Percentiles rank a stretch among this genome's conserved stretches.
These are phyloP conservation scores for Hippocampus comes DNA, from an alignment of 2,113 vertebrate genomes.

Conservation along the genomic window DNA sequence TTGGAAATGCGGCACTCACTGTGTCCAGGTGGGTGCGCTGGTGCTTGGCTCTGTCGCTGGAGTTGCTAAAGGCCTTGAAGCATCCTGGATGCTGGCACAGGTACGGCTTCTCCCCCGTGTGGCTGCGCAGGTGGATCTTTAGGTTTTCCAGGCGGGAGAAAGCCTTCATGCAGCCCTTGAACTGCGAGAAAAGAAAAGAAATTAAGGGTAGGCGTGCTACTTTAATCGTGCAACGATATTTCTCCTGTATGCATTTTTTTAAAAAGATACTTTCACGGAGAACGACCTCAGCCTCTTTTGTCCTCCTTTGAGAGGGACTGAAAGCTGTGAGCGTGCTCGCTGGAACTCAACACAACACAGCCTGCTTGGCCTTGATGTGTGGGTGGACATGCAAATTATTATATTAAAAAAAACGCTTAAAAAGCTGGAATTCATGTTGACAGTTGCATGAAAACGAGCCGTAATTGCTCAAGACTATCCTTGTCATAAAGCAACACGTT, in stretches of 20 bases:
- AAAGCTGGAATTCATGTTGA: constrained; percentile 13
- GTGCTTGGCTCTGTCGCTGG: constrained; percentile 95
- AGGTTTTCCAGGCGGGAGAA: constrained; percentile 97
- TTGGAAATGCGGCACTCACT: constrained; percentile 51
- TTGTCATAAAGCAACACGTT: not conserved
- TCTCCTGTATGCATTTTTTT: not conserved
- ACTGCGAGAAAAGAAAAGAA: constrained; percentile 66
- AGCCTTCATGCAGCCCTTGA: constrained; percentile 94
- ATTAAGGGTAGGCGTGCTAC: not conserved
- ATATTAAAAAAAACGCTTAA: constrained; percentile 10
- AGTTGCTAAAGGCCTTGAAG: constrained; percentile 97
- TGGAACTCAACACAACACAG: constrained; percentile 16
- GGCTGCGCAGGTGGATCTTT: constrained; percentile 95
- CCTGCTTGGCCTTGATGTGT: constrained; percentile 30
- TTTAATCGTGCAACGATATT: constrained; percentile 1
- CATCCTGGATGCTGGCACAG: constrained; percentile 90
- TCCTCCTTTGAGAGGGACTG: constrained; percentile 3
- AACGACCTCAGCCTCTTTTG: constrained; percentile 8
- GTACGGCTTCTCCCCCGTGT: constrained; percentile 95
- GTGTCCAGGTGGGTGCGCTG: constrained; percentile 92
- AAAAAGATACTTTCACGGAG: not conserved
- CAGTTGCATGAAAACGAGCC: not conserved
- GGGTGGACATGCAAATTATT: constrained; percentile 14
- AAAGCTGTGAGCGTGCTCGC: constrained; percentile 10
- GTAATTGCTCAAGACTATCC: constrained; percentile 1